phyloP scores from a whole-genome alignment of 2,797 vertebrate species.

The Rhincodon typus region DNA sequence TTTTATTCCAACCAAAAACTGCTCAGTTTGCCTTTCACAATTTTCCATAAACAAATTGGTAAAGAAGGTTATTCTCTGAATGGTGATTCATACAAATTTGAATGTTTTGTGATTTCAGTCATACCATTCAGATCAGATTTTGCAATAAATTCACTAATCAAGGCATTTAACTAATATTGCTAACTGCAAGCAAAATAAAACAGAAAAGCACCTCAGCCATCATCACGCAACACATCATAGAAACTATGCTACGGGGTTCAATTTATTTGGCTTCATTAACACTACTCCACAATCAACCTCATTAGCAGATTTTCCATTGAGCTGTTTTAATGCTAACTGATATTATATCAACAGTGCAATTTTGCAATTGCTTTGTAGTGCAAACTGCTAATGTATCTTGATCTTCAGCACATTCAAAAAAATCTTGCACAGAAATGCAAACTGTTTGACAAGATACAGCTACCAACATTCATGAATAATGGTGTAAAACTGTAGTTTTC shows the following conservation, averaged over 20 bases:
- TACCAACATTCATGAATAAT: background rate
- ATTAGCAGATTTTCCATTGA: conserved; percentile 17
- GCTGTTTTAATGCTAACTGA: background rate
- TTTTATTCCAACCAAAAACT: background rate
- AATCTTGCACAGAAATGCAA: background rate
- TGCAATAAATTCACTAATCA: background rate
- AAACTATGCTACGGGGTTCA: background rate
- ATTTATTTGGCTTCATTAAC: conserved; percentile 2
- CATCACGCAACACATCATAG: background rate
- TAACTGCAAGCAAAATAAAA: background rate
- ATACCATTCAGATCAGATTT: background rate
- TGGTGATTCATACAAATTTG: background rate
- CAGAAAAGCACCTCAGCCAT: background rate
- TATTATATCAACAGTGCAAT: background rate
- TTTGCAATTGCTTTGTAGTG: background rate
- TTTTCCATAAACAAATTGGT: background rate
- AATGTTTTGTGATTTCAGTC: background rate
- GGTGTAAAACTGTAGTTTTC: background rate
- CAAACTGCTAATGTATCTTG: background rate
- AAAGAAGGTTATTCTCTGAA: background rate
- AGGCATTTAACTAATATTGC: background rate
- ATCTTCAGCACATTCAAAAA: background rate
- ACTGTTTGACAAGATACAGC: background rate
- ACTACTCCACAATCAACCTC: background rate
- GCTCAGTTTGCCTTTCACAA: background rate